Percentiles rank a stretch among this genome's conserved stretches.
These are phyloP conservation scores for Drosophila parthenogenetica DNA, from an alignment of 2,888 invertebrate species.

Conservation along the genomic window DNA sequence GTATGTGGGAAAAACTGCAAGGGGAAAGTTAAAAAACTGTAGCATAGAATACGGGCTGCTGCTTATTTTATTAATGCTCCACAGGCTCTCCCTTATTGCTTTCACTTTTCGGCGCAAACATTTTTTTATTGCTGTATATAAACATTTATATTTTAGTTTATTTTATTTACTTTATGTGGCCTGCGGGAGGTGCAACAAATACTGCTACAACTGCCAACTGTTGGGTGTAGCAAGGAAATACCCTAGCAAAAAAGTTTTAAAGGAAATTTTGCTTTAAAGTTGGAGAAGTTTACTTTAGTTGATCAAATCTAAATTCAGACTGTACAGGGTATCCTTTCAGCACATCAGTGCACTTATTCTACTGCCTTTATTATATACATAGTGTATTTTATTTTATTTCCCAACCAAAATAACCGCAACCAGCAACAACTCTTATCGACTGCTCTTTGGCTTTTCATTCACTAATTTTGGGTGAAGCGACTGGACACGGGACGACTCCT, in stretches of 20 bases:
- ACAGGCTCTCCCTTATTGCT: constrained; percentile 34
- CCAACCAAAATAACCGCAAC: constrained; percentile 32
- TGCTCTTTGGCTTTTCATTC: constrained; percentile 66
- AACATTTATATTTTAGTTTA: constrained; percentile 61
- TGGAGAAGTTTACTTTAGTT: too few species aligned
- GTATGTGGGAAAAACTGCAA: not conserved
- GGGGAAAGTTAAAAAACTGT: constrained; percentile 18
- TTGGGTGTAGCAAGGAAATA: constrained; percentile 26
- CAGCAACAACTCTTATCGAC: constrained; percentile 51
- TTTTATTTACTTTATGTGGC: constrained; percentile 63
- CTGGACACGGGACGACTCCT: constrained; percentile 10
- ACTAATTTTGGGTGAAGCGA: constrained; percentile 65
- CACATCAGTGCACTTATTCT: not conserved
- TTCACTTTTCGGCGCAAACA: constrained; percentile 42
- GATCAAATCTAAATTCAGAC: not conserved
- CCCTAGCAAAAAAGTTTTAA: not conserved
- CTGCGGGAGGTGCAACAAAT: constrained; percentile 23
- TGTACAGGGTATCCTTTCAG: not conserved
- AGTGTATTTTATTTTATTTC: constrained; percentile 33
- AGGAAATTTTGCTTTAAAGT: not conserved
- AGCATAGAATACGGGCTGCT: constrained; percentile 42
- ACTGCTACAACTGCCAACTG: constrained; percentile 42
- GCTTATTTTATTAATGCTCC: constrained; percentile 73
- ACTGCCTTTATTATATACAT: constrained; percentile 15
- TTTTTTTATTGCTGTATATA: constrained; percentile 41